Conservation (phyloP, 1,140 invertebrate species). For the Planococcus citri region DNA sequence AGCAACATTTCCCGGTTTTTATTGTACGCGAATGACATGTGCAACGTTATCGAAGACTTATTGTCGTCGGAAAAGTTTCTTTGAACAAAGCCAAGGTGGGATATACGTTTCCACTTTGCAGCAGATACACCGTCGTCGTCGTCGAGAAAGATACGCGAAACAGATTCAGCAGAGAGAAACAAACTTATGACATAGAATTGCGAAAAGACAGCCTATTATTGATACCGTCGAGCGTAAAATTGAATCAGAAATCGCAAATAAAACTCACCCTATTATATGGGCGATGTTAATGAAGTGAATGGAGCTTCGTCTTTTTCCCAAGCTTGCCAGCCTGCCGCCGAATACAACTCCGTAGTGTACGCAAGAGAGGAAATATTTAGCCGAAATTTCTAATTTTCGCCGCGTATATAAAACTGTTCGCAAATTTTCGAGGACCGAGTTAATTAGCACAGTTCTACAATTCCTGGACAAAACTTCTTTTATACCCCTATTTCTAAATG, state of each 20-base stretch:
- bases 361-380: neutral
- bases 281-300: constrained; percentile 2
- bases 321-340: no score
- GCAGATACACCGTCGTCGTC: no score
- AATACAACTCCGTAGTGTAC: no score
- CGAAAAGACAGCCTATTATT: neutral
- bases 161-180: no score
- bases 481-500: neutral
- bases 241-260: neutral
- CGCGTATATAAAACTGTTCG: neutral
- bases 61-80: neutral
- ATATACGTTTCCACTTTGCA: neutral
- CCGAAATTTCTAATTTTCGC: neutral
- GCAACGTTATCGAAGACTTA: neutral
- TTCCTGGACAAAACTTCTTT: neutral
- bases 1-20: neutral
- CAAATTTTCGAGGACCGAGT: neutral
- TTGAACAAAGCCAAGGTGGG: neutral
- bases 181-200: neutral
- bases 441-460: constrained; percentile 3
- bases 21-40: neutral
- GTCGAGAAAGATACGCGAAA: no score
- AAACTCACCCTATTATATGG: neutral
- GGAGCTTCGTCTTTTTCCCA: neutral
- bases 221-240: neutral